Conservation (phyloP, 2,113 vertebrate species). For the Eupsittula cactorum region DNA sequence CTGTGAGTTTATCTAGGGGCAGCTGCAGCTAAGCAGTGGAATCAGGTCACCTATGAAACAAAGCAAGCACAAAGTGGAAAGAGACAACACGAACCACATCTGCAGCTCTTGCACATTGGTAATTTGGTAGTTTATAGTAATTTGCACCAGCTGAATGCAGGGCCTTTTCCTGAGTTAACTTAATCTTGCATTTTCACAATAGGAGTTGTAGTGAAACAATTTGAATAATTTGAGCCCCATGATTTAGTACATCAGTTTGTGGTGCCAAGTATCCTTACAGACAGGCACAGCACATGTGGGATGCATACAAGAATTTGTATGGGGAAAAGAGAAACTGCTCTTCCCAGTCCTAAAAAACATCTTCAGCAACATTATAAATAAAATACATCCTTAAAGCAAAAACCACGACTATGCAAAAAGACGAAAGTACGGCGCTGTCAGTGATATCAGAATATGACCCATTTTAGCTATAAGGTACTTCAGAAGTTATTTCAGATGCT, state of each 20-base stretch:
- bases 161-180: background rate
- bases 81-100: background rate
- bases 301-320: background rate
- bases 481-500: constrained; percentile 65
- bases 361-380: background rate
- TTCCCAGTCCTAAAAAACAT: background rate
- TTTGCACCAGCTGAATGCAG: constrained; percentile 3
- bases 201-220: background rate
- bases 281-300: background rate
- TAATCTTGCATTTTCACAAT: background rate
- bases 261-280: background rate
- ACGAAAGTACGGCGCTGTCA: background rate
- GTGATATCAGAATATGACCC: background rate
- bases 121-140: constrained; percentile 7
- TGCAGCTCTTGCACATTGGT: background rate
- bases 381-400: background rate
- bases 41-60: background rate
- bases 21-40: background rate
- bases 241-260: background rate
- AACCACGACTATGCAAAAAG: background rate
- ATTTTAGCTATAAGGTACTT: constrained; percentile 65
- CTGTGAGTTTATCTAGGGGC: background rate
- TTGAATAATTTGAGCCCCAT: background rate
- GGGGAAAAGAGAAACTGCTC: background rate
- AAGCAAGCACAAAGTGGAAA: background rate